phyloP scores from a whole-genome alignment of 23 tunicate genomes.

The Aplidium turbinatum region DNA sequence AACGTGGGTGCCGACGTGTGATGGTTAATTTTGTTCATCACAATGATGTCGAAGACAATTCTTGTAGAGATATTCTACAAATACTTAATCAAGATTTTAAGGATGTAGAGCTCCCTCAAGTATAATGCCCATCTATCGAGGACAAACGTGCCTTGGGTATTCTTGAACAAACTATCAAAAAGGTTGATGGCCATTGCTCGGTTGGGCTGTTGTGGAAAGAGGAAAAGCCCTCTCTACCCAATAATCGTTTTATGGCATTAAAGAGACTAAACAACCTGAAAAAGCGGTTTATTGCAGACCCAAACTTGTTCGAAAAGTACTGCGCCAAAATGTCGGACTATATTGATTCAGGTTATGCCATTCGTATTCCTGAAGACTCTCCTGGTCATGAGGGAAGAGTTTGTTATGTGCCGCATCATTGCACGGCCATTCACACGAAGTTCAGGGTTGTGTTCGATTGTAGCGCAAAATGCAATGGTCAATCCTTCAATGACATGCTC shows the following conservation, averaged over 20 bases:
- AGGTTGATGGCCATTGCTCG: background rate
- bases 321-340: background rate
- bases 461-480: background rate
- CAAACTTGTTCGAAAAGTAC: conserved; percentile 5
- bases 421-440: background rate
- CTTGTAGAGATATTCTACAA: background rate
- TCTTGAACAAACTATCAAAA: background rate
- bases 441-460: conserved; percentile 15
- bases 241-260: background rate
- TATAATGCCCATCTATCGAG: background rate
- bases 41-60: background rate
- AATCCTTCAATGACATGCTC: background rate
- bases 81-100: conserved; percentile 5
- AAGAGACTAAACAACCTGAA: background rate
- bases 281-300: background rate
- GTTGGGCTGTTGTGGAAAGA: conserved; percentile 19
- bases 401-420: conserved; percentile 17
- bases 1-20: background rate
- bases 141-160: conserved; percentile 14
- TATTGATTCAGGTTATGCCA: background rate
- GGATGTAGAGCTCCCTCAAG: background rate
- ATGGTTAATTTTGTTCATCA: conserved; percentile 5
- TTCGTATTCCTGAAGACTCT: background rate
- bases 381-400: background rate
- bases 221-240: background rate